Conservation (phyloP, 2,888 invertebrate species). For the Mimumesa dahlbomi region DNA sequence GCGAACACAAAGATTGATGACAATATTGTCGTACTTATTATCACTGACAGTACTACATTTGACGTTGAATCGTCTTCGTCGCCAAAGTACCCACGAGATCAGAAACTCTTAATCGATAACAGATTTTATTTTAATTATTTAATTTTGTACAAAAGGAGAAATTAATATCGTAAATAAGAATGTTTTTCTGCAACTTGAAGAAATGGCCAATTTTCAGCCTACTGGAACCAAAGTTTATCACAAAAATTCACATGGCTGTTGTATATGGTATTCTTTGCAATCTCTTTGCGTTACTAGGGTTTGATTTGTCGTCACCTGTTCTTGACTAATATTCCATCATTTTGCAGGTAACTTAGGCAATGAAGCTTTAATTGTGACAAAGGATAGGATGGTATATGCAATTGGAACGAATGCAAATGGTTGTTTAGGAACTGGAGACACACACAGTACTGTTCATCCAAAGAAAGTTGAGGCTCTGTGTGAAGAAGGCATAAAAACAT, state of each 20-base stretch:
- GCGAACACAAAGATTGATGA: too few relatives aligned
- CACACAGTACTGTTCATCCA: constrained; percentile 81
- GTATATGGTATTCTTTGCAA: constrained; percentile 81
- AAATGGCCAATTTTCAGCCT: constrained; percentile 84
- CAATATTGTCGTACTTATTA: too few relatives aligned
- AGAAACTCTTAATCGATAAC: too few relatives aligned
- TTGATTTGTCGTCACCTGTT: not conserved
- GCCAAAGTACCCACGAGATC: too few relatives aligned
- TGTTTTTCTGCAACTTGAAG: constrained; percentile 77
- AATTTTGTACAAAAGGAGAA: too few relatives aligned
- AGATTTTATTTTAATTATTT: too few relatives aligned
- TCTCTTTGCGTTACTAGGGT: not conserved
- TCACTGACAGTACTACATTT: too few relatives aligned
- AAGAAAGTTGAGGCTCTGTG: constrained; percentile 81
- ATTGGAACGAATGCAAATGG: constrained; percentile 83
- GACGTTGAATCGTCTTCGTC: too few relatives aligned
- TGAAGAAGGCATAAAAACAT: constrained; percentile 81
- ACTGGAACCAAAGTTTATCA: constrained; percentile 81
- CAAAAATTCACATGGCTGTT: constrained; percentile 81
- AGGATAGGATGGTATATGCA: constrained; percentile 82
- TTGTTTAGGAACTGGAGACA: constrained; percentile 82
- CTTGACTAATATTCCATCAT: not conserved
- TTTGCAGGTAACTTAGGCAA: constrained; percentile 79
- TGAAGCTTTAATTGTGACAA: constrained; percentile 83
- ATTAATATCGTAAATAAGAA: too few relatives aligned